Evolutionary conservation across 23 tunicate genomes (phyloP), one percentile per base, ranked within the genome.

Genomic region (Clavelina lepadiformis): DNA sequence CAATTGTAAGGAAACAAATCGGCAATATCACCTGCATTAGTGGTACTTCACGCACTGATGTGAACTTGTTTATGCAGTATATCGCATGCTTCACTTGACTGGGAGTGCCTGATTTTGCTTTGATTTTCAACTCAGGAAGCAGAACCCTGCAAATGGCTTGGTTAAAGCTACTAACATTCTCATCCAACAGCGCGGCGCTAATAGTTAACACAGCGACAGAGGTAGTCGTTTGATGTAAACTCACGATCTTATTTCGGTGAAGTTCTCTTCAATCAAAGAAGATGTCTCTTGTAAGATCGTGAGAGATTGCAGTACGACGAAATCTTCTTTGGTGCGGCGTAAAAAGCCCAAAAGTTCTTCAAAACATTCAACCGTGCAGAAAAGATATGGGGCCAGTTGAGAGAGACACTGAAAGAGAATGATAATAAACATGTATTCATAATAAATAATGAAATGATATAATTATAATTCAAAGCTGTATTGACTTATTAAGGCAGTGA

Each of bases 41-140:
- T 1, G 85, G 83, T 15, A 80, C 55, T 32, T 89, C 85, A 7
- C 76, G 49, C 32, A 81, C 80, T 30, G 97, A 89, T 19, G 45
- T 41, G 38, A 89, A 69, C 56, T 73, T 28, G 61, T 75, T 75
- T 46, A 89, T 70, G 75, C 83, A 75, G 58, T 58, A 72, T 1
- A 89, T 59, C 3, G 97, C 83, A 49, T 75, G 72, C 65, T 89
- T 89, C 4, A 79, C 97, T 56, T 80, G 83, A 27, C 45, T 47
- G 3, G 88, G 77, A 27, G 79, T 63, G 0, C 97, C 87, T n/a
- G 79, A 21, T 59, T 75, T 89, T 33, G 88, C 97, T 30, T 82
- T 81, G 30, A 52, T 70, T 46, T 81, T 81, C 46, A 89, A 46
- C 56, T 75, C 83, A 11, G 83, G 89, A 3, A 89, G 64, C 24